A percentile compares a stretch with the other conserved stretches of the same genome.
Evolutionary conservation across 2,113 vertebrate genomes (phyloP).

Genomic region (Caranx melampygus): DNA sequence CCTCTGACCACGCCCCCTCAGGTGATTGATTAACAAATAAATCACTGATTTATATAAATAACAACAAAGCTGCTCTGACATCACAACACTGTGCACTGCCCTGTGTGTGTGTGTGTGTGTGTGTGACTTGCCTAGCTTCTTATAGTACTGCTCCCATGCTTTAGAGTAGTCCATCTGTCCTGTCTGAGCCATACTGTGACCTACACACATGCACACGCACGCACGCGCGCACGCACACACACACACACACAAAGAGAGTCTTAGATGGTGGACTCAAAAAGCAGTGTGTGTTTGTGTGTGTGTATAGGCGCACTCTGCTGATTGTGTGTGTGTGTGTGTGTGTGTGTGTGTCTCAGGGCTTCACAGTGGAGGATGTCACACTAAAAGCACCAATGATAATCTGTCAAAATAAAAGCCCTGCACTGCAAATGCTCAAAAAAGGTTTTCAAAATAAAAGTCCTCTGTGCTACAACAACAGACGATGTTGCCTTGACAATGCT

Average conservation of each 20-base stretch:
- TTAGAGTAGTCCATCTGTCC: constrained; percentile 77
- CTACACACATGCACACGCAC: constrained; percentile 68
- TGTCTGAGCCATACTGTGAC: constrained; percentile 67
- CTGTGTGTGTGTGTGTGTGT: too few species aligned
- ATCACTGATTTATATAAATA: too few species aligned
- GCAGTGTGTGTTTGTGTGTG: not conserved
- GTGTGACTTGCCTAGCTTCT: constrained; percentile 67
- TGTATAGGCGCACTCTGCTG: not conserved
- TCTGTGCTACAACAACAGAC: too few species aligned
- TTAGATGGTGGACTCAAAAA: constrained; percentile 13
- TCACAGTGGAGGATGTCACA: too few species aligned
- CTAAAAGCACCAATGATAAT: too few species aligned
- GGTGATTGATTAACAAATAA: too few species aligned
- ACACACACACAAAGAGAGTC: constrained; percentile 29
- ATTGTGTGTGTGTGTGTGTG: not conserved
- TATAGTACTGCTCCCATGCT: constrained; percentile 67
- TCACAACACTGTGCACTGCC: too few species aligned
- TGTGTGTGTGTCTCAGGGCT: not conserved
- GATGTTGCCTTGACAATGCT: too few species aligned
- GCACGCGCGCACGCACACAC: constrained; percentile 34
- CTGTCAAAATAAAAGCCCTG: not conserved
- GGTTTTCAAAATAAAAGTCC: too few species aligned
- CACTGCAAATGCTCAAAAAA: not conserved
- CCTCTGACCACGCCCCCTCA: too few species aligned
- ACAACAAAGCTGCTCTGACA: too few species aligned